Evolutionary conservation across 2,797 vertebrate species (phyloP), one percentile per base, ranked within the genome.

Genomic region (Channallabes apus): DNA sequence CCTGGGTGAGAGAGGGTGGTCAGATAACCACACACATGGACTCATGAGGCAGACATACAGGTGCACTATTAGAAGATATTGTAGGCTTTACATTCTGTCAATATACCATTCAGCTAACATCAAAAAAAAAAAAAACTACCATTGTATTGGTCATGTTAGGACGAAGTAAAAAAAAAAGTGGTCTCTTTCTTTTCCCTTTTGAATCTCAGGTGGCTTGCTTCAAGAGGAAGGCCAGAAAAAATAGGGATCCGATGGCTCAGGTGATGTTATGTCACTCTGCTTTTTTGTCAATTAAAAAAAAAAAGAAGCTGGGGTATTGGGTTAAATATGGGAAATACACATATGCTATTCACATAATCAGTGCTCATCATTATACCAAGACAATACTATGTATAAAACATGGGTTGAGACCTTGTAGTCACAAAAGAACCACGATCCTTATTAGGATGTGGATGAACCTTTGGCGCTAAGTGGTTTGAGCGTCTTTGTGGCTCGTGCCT

Each of bases 51-150:
- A 68, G 22, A n/a, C 56, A 76, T 29, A 82, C 32, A 67, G 62
- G 62, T 67, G 79, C 79, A 54, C 79, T 67, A 80, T 29, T 32
- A 67, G 18, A 5, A 46, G 12, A 64, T 27, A 41, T 46, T 79
- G 24, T 17, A 12, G 15, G 61, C 51, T 64, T 51, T 65, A 65
- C n/a, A 46, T 80, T 24, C n/a, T 12, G 61, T 41, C 59, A 79
- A 46, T 41, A 17, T 41, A 51, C 38, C 61, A 2, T 20, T 88
- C 86, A 89, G 76, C 51, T 35, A 84, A 93, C 84, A 91, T 87
- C 46, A 73, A 65, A 51, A 51, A 51, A 46, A 41, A 46, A 51
- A 51, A 51, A 86, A 38, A 54, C 87, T 59, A 69, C 84, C 85
- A 86, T 84, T 90, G 87, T 89, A 83, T 84, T 83, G 35, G 75